phyloP scores from a whole-genome alignment of 2,888 invertebrate species.

The Antitype chi region DNA sequence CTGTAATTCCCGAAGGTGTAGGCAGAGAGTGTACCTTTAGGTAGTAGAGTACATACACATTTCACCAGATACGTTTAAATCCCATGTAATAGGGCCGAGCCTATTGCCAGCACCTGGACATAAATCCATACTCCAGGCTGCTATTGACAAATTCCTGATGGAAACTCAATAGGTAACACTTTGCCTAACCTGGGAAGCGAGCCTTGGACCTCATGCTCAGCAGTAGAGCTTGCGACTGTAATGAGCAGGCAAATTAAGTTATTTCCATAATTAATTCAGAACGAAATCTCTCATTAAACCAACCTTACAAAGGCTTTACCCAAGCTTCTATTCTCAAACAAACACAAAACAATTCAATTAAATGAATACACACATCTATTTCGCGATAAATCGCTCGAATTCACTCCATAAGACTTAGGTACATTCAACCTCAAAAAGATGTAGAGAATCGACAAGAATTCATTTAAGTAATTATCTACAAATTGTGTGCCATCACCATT shows the following conservation, averaged over 20 bases:
- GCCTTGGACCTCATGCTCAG: too few relatives aligned
- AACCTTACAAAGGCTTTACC: background rate
- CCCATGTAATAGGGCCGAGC: too few relatives aligned
- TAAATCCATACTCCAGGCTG: too few relatives aligned
- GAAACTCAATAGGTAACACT: too few relatives aligned
- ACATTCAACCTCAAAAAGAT: background rate
- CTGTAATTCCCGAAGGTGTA: too few relatives aligned
- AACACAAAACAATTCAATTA: slow-evolving; percentile 25
- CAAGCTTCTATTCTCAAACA: slow-evolving; percentile 12
- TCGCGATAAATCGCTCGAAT: slow-evolving; percentile 13
- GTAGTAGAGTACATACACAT: too few relatives aligned
- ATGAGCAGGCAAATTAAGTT: background rate
- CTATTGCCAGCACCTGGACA: too few relatives aligned
- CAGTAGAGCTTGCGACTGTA: background rate
- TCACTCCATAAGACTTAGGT: background rate
- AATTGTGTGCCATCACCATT: background rate
- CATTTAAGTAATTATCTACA: background rate
- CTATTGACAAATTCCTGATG: too few relatives aligned
- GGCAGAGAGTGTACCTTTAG: too few relatives aligned
- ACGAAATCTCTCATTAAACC: slow-evolving; percentile 5
- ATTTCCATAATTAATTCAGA: background rate
- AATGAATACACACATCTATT: slow-evolving; percentile 22
- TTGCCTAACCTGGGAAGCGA: too few relatives aligned
- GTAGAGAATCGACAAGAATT: background rate
- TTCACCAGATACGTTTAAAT: too few relatives aligned